Evolutionary conservation across 2,797 vertebrate species (phyloP).

Genomic region (Eospalax fontanierii): DNA sequence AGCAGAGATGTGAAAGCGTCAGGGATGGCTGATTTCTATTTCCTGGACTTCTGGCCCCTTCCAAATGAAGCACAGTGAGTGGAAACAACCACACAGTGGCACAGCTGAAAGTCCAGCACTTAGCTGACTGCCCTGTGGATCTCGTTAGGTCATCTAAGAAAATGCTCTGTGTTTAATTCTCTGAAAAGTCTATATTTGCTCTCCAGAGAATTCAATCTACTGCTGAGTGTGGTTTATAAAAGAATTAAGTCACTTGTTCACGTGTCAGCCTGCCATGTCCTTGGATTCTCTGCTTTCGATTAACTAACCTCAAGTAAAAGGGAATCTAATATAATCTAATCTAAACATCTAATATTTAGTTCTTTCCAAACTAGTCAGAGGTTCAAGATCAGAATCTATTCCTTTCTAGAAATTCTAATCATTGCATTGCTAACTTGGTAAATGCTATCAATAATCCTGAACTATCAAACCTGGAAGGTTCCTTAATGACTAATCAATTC

Average conservation of each 20-base stretch:
- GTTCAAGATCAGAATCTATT: background rate
- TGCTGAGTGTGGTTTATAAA: background rate
- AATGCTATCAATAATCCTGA: background rate
- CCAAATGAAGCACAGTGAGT: background rate
- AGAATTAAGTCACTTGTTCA: background rate
- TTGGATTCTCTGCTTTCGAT: background rate
- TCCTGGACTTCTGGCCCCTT: background rate
- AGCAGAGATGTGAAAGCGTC: background rate
- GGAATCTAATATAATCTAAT: too few species aligned
- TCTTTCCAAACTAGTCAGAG: background rate
- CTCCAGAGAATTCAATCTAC: conserved; percentile 3
- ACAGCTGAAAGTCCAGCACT: background rate
- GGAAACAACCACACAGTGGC: background rate
- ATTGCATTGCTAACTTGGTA: conserved; percentile 1
- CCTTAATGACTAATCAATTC: background rate
- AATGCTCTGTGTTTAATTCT: background rate
- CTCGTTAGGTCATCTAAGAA: background rate
- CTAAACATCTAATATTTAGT: conserved; percentile 4
- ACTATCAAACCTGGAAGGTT: background rate
- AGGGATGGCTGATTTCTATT: background rate
- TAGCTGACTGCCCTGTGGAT: background rate
- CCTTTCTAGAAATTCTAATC: background rate
- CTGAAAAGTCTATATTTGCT: background rate
- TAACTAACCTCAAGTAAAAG: background rate
- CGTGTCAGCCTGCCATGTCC: background rate